These are phyloP conservation scores for Eurois occulta DNA, from an alignment of 2,888 invertebrate genomes.

Conservation along the genomic window DNA sequence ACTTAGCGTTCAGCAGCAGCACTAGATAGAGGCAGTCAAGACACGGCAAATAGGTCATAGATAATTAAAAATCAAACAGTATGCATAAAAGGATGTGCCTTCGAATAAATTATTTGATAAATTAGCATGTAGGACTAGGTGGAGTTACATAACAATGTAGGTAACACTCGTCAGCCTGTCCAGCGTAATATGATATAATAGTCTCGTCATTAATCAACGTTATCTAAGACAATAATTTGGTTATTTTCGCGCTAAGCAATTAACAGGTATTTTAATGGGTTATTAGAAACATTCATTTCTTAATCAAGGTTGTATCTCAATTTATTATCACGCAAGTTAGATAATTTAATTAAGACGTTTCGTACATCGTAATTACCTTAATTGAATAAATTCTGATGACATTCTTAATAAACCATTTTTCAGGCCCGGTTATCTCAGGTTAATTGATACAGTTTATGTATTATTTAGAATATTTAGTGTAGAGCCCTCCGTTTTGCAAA, in stretches of 20 bases:
- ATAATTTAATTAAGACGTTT: slow-evolving; percentile 27
- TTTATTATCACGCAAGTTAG: slow-evolving; percentile 20
- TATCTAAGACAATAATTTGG: slow-evolving; percentile 34
- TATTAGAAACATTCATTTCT: slow-evolving; percentile 9
- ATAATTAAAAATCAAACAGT: slow-evolving; percentile 29
- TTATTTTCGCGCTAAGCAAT: slow-evolving; percentile 31
- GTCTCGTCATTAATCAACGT: slow-evolving; percentile 11
- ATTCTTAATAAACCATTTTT: background rate
- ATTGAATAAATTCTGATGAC: background rate
- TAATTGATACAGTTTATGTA: background rate
- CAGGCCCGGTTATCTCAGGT: background rate
- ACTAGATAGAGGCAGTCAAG: background rate
- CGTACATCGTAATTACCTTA: background rate
- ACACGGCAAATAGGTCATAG: slow-evolving; percentile 1
- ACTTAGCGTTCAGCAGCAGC: background rate
- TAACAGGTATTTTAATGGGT: slow-evolving; percentile 21
- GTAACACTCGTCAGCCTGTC: slow-evolving; percentile 1
- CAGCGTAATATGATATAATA: slow-evolving; percentile 16
- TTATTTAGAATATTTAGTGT: background rate
- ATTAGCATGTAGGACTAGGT: slow-evolving; percentile 33
- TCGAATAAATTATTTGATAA: slow-evolving; percentile 27
- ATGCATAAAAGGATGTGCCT: slow-evolving; percentile 25
- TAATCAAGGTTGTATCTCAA: slow-evolving; percentile 14
- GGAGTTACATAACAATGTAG: slow-evolving; percentile 34
- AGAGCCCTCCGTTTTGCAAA: background rate